Percentiles rank a stretch among this genome's conserved stretches.
Evolutionary conservation across 2,888 invertebrate species (phyloP).

Genomic region (Xestia ashworthii): DNA sequence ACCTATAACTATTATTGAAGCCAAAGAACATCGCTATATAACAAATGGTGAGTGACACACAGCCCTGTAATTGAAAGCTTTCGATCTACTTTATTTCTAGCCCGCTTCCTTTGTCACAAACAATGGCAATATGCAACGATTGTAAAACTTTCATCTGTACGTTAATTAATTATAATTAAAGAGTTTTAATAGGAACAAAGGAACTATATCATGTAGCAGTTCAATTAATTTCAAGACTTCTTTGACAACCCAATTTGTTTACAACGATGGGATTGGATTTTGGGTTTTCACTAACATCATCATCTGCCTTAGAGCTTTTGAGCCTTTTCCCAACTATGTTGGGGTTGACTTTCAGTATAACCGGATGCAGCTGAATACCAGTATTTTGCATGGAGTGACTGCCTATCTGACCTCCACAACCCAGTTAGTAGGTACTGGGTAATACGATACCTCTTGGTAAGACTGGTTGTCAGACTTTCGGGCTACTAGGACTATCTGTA

Average conservation of each 20-base stretch:
- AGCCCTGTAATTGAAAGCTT: slow-evolving; percentile 36
- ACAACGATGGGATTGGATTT: background rate
- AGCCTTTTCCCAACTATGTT: no score
- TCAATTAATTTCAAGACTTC: slow-evolving; percentile 21
- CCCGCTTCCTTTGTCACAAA: slow-evolving; percentile 46
- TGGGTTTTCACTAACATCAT: no score
- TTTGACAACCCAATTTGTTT: slow-evolving; percentile 18
- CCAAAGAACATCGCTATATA: slow-evolving; percentile 2
- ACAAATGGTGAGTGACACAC: slow-evolving; percentile 41
- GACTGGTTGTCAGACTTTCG: no score
- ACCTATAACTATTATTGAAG: background rate
- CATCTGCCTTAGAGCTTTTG: no score
- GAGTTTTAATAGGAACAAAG: slow-evolving; percentile 30
- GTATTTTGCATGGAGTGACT: no score
- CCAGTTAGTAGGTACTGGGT: no score
- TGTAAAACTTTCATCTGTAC: slow-evolving; percentile 60
- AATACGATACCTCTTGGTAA: no score
- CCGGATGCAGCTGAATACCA: no score
- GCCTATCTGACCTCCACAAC: no score
- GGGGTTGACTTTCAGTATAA: no score
- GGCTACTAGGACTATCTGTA: no score
- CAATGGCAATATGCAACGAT: slow-evolving; percentile 51
- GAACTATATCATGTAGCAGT: slow-evolving; percentile 1
- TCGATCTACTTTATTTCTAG: slow-evolving; percentile 42
- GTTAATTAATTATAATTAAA: slow-evolving; percentile 59